Conservation (phyloP, 2,113 vertebrate genomes). For the Rhombomys opimus region DNA sequence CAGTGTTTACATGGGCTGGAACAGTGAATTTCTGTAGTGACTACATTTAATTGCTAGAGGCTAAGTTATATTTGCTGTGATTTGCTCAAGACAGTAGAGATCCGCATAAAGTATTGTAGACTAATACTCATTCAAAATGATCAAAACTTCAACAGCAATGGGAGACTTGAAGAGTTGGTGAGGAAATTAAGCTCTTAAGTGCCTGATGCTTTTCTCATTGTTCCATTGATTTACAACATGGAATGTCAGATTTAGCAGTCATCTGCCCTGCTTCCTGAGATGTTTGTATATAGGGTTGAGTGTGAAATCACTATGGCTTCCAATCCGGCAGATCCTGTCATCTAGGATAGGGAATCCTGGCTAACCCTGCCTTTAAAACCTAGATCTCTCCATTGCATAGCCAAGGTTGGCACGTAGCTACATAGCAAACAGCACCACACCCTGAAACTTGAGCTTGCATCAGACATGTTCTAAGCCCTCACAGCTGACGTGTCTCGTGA, state of each 20-base stretch:
- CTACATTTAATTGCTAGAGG: slow-evolving; percentile 40
- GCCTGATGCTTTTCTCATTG: slow-evolving; percentile 35
- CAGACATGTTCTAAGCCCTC: neutral
- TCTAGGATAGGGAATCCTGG: neutral
- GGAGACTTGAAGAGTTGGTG: slow-evolving; percentile 34
- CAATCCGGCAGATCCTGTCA: neutral
- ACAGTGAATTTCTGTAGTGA: slow-evolving; percentile 39
- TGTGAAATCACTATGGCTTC: neutral
- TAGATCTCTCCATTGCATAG: neutral
- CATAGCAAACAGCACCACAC: neutral
- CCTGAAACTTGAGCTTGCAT: neutral
- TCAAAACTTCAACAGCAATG: slow-evolving; percentile 59
- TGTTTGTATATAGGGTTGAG: neutral
- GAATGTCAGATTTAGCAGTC: neutral
- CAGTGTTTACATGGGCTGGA: slow-evolving; percentile 40
- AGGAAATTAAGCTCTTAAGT: slow-evolving; percentile 18
- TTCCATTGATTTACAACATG: neutral
- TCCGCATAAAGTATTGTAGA: slow-evolving; percentile 57
- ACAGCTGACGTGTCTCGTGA: neutral
- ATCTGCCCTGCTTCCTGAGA: neutral
- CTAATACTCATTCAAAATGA: slow-evolving; percentile 58
- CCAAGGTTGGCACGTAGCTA: neutral
- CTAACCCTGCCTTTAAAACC: slow-evolving; percentile 11
- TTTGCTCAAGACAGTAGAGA: slow-evolving; percentile 42
- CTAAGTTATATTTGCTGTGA: slow-evolving; percentile 53